These are phyloP conservation scores for Polia nebulosa DNA, from an alignment of 2,888 invertebrate species.

Conservation along the genomic window DNA sequence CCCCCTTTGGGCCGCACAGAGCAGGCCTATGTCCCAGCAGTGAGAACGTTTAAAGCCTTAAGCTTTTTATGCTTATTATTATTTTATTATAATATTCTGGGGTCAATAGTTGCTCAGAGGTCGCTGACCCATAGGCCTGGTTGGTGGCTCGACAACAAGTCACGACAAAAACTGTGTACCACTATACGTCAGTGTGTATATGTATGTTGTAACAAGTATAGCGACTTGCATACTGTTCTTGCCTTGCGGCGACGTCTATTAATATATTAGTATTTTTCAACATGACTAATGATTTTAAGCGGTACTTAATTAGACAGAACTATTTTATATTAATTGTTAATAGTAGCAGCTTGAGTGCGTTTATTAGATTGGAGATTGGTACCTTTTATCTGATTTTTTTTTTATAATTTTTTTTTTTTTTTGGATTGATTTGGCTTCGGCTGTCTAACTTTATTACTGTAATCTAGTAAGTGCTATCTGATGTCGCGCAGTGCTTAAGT, in stretches of 20 bases:
- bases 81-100: slow-evolving; percentile 16
- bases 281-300: slow-evolving; percentile 49
- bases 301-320: slow-evolving; percentile 33
- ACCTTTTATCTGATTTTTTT: slow-evolving; percentile 11
- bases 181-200: slow-evolving; percentile 21
- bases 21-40: no score
- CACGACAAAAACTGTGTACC: slow-evolving; percentile 60
- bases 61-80: no score
- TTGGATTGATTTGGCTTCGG: slow-evolving; percentile 24
- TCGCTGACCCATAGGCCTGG: slow-evolving; percentile 59
- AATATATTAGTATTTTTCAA: slow-evolving; percentile 37
- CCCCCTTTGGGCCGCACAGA: no score
- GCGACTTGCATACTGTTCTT: slow-evolving; percentile 13
- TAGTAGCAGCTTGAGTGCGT: slow-evolving; percentile 17
- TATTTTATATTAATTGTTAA: slow-evolving; percentile 46
- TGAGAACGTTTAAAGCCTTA: no score
- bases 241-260: slow-evolving; percentile 49
- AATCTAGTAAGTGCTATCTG: slow-evolving; percentile 14
- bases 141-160: slow-evolving; percentile 45
- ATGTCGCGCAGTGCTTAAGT: neutral
- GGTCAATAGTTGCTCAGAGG: slow-evolving; percentile 58
- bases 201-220: slow-evolving; percentile 52
- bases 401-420: neutral
- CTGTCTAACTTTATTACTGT: slow-evolving; percentile 9
- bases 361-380: slow-evolving; percentile 30